Conservation (phyloP, 2,888 invertebrate species). For the Seira ritae region DNA sequence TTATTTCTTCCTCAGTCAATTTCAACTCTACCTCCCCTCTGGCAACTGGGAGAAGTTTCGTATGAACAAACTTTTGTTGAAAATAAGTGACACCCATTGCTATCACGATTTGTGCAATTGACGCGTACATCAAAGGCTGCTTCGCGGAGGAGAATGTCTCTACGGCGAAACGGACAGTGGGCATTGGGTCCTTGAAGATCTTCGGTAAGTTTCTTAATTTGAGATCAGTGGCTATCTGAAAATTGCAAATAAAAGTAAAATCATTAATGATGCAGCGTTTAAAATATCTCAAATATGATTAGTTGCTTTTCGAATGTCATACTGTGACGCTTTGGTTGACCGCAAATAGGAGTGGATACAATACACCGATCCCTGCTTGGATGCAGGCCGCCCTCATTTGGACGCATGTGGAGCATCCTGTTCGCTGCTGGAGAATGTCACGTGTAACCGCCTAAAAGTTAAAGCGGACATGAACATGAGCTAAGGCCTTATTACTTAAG, state of each 20-base stretch:
- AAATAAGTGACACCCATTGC: constrained; percentile 69
- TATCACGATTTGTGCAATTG: constrained; percentile 60
- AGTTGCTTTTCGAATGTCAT: too few relatives aligned
- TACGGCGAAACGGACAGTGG: constrained; percentile 41
- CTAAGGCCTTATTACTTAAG: too few relatives aligned
- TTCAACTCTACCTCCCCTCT: constrained; percentile 21
- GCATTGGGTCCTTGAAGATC: constrained; percentile 47
- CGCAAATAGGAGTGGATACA: constrained; percentile 81
- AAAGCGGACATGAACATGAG: too few relatives aligned
- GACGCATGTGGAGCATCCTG: constrained; percentile 82
- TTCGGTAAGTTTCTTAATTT: constrained; percentile 57
- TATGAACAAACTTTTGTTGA: constrained; percentile 59
- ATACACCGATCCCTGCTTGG: constrained; percentile 78
- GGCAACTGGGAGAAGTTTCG: constrained; percentile 45
- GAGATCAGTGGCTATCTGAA: constrained; percentile 44
- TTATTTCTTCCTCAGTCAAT: too few relatives aligned
- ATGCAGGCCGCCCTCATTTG: constrained; percentile 80
- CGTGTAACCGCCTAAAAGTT: constrained; percentile 80
- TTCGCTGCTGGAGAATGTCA: constrained; percentile 79
- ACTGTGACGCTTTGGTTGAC: constrained; percentile 81
- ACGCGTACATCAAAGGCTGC: constrained; percentile 27
- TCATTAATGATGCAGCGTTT: too few relatives aligned
- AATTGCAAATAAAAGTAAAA: constrained; percentile 28
- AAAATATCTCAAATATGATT: too few relatives aligned
- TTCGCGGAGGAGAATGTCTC: constrained; percentile 48